phyloP scores from a whole-genome alignment of 2,113 vertebrate species.

The Coracopsis vasa region DNA sequence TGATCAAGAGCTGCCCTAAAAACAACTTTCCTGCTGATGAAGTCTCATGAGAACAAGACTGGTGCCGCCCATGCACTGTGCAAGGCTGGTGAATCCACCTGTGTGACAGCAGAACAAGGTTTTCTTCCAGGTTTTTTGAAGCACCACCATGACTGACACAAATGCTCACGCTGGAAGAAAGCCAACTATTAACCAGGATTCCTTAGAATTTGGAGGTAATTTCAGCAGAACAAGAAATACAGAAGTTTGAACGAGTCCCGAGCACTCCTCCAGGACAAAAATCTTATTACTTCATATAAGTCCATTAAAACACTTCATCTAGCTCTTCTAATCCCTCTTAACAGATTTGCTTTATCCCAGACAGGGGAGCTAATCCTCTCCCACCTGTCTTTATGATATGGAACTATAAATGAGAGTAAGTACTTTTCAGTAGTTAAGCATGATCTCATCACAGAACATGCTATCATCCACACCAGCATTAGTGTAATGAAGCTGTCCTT shows the following conservation, averaged over 20 bases:
- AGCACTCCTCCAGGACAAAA: slow-evolving; percentile 45
- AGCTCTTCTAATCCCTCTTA: slow-evolving; percentile 45
- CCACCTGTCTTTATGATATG: slow-evolving; percentile 23
- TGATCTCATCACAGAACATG: fast-evolving
- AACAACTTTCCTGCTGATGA: neutral
- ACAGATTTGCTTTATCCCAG: slow-evolving; percentile 38
- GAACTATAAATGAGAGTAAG: neutral
- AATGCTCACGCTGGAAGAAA: slow-evolving; percentile 29
- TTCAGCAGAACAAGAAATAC: slow-evolving; percentile 34
- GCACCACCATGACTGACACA: neutral
- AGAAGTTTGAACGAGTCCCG: neutral
- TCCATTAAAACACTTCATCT: slow-evolving; percentile 37
- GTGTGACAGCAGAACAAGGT: neutral
- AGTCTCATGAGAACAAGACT: neutral
- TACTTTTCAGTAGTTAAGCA: neutral
- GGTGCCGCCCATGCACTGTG: neutral
- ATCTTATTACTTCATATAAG: slow-evolving; percentile 32
- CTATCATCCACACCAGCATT: neutral
- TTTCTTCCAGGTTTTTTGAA: neutral
- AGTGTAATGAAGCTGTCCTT: fast-evolving
- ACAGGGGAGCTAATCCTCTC: slow-evolving; percentile 35
- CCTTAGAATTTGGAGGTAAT: neutral
- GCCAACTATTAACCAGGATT: slow-evolving; percentile 13
- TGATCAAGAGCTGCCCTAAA: neutral
- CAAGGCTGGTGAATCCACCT: neutral